Percentiles rank a stretch among this genome's conserved stretches.
phyloP scores from a whole-genome alignment of 2,888 invertebrate species.

The Agrochola lychnidis region DNA sequence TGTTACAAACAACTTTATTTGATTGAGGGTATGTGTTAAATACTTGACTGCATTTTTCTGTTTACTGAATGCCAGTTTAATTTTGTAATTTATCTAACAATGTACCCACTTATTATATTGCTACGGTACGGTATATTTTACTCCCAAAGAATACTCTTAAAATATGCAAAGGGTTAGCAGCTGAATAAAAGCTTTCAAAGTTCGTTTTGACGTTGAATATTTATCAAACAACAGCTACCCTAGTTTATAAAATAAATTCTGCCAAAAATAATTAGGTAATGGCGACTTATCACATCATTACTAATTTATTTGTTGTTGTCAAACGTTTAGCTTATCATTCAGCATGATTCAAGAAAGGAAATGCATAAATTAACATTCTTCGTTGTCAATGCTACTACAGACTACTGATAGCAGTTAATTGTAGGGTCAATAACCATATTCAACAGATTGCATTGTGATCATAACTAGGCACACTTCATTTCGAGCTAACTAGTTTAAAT shows the following conservation, averaged over 20 bases:
- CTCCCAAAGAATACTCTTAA: constrained; percentile 3
- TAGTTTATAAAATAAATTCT: neutral
- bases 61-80: constrained; percentile 5
- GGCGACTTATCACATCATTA: constrained; percentile 7
- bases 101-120: neutral
- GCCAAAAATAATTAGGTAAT: neutral
- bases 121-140: neutral
- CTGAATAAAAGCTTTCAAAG: constrained; percentile 18
- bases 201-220: constrained; percentile 22
- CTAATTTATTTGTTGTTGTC: constrained; percentile 39
- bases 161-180: constrained; percentile 53
- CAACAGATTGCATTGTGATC: constrained; percentile 34
- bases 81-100: neutral
- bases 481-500: constrained; percentile 24
- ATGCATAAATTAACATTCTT: constrained; percentile 50
- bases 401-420: constrained; percentile 44
- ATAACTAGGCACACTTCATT: constrained; percentile 5
- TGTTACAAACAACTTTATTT: constrained; percentile 18
- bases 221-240: constrained; percentile 1
- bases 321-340: constrained; percentile 52
- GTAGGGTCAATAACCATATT: constrained; percentile 55
- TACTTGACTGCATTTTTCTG: neutral
- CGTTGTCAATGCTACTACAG: constrained; percentile 22
- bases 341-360: constrained; percentile 53
- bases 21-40: constrained; percentile 52